These are phyloP conservation scores for Lepidocyrtoides sp. DNA, from an alignment of 2,888 invertebrate species.

Conservation along the genomic window DNA sequence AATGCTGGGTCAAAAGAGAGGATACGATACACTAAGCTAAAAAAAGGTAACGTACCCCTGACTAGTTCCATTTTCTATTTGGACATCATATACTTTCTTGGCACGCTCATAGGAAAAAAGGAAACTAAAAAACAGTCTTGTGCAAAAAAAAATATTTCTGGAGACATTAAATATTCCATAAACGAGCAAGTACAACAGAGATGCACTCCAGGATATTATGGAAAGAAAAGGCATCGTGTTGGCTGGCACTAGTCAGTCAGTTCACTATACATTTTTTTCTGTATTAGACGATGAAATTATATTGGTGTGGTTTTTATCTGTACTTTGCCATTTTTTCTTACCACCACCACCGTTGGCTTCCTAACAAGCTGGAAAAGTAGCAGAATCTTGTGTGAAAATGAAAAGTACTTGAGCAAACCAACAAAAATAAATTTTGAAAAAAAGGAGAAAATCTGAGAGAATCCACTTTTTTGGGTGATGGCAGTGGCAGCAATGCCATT, in stretches of 20 bases:
- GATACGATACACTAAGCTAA: not conserved
- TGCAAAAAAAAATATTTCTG: slow-evolving; percentile 6
- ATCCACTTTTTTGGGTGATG: not conserved
- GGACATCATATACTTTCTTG: slow-evolving; percentile 56
- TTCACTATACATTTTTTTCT: not conserved
- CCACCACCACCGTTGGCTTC: not conserved
- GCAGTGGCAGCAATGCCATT: not conserved
- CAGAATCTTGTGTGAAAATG: not conserved
- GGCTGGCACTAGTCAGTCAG: no score
- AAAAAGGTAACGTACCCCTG: not conserved
- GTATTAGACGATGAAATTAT: not conserved
- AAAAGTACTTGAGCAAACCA: not conserved
- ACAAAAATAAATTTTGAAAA: no score
- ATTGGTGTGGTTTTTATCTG: no score
- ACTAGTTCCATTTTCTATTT: slow-evolving; percentile 19
- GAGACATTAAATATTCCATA: slow-evolving; percentile 33
- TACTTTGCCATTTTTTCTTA: not conserved
- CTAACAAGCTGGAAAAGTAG: not conserved
- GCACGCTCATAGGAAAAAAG: slow-evolving; percentile 46
- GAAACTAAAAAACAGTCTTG: not conserved
- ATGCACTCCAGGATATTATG: no score
- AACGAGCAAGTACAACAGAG: not conserved
- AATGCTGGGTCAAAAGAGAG: slow-evolving; percentile 19
- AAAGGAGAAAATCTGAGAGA: no score
- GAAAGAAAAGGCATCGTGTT: not conserved